Evolutionary conservation across 2,888 invertebrate genomes (phyloP).

Genomic region (Phalera bucephala): DNA sequence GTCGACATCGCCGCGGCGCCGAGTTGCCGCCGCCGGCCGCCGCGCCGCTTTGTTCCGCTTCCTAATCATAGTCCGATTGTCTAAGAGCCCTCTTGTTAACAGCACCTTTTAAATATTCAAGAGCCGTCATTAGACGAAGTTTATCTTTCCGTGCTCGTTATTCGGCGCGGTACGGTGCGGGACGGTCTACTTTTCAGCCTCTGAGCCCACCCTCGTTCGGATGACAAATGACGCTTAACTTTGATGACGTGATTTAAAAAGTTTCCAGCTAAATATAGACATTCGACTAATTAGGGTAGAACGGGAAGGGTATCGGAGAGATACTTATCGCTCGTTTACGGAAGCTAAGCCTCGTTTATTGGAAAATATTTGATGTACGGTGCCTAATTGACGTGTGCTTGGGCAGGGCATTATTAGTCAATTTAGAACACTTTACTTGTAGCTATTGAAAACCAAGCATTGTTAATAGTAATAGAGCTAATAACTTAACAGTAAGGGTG

Average conservation of each 20-base stretch:
- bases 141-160: conserved; percentile 19
- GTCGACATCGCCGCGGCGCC: not conserved
- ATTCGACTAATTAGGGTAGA: not conserved
- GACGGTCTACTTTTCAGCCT: not conserved
- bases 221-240: not conserved
- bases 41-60: not conserved
- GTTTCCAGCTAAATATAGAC: not conserved
- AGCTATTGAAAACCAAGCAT: too few species aligned
- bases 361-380: too few species aligned
- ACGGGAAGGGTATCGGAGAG: too few species aligned
- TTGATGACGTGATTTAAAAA: not conserved
- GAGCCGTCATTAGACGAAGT: conserved; percentile 24
- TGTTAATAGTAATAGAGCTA: too few species aligned
- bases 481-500: too few species aligned
- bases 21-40: not conserved
- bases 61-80: conserved; percentile 14
- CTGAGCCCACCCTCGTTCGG: not conserved
- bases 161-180: not conserved
- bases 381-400: too few species aligned
- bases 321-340: too few species aligned
- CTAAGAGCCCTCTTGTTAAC: conserved; percentile 15
- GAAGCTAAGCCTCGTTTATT: too few species aligned
- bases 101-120: conserved; percentile 28
- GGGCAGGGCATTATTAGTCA: too few species aligned
- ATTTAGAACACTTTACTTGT: too few species aligned